Evolutionary conservation across 37 sponge, comb jelly and placozoan species (phyloP), one percentile per base, ranked within the genome.

Genomic region (Halichondria panicea): DNA sequence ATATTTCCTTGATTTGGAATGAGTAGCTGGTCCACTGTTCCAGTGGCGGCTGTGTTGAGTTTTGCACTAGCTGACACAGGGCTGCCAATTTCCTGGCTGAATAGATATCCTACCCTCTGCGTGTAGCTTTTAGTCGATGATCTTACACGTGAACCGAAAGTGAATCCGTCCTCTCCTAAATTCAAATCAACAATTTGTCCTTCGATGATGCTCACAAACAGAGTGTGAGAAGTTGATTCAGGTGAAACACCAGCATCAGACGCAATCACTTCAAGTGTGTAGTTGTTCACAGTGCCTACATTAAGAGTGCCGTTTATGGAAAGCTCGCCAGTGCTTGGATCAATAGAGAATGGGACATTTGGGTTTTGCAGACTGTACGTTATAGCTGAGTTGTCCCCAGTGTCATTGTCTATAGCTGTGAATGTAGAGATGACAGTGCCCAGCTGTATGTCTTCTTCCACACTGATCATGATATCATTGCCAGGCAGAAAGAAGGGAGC

Each of bases 361-460:
- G 21, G 39, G 6, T 72, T 43, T 0, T 24, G 5, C n/a, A 92
- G 75, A 0, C 55, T 4, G 36, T 75, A 92, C 0, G 70, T 36
- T 12, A 94, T 32, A 5, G 32, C 43, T 1, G 80, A 53, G 63
- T 94, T 94, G 41, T 36, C 39, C 0, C 85, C 88, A 0, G 1
- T 24, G 48, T 94, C 95, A n/a, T 0, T 55, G 48, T 94, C 95
- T 21, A 70, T 77, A 32, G 88, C 92, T 18, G 35, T 42, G 4
- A 92, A 25, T 15, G 39, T 67, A 6, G 55, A 39, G 24, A 94
- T 59, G 18, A 66, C 32, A 1, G 68, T 63, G 7, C 75, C 80
- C 1, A 68, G 63, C 9, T 59, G 33, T n/a, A 45, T 30, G 35
- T 81, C 78, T 63, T 93, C 93, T 43, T 72, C 69, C 18, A 91